These are phyloP conservation scores for Morpho achilles DNA, from an alignment of 2,888 invertebrate genomes.

Conservation along the genomic window DNA sequence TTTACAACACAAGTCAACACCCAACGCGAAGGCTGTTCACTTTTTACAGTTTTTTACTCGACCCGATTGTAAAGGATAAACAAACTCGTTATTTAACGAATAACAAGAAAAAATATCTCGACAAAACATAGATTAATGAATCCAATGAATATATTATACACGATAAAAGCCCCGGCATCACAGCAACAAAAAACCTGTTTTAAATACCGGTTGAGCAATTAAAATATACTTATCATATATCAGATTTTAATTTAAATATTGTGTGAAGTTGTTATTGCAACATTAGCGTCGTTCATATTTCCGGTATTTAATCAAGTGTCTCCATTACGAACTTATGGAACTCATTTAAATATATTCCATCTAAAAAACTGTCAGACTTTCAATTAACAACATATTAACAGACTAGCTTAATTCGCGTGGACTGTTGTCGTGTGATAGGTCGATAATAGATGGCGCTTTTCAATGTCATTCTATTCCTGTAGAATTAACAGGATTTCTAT, in stretches of 20 bases:
- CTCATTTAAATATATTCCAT: no score
- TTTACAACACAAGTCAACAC: slow-evolving; percentile 26
- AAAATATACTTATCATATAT: slow-evolving; percentile 6
- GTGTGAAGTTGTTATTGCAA: no score
- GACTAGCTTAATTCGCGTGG: no score
- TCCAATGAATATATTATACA: slow-evolving; percentile 20
- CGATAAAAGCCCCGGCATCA: slow-evolving; percentile 5
- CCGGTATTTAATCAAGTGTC: background rate
- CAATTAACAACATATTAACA: no score
- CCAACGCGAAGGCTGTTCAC: slow-evolving; percentile 29
- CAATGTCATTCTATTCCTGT: no score
- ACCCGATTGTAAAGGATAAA: slow-evolving; percentile 23
- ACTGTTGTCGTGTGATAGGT: no score
- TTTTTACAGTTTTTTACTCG: slow-evolving; percentile 26
- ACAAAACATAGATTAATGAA: slow-evolving; percentile 23
- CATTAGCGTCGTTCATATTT: background rate
- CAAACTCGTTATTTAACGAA: slow-evolving; percentile 23
- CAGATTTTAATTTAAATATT: no score
- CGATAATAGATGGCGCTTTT: no score
- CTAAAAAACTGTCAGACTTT: no score
- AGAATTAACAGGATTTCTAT: no score
- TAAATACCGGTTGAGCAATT: slow-evolving; percentile 17
- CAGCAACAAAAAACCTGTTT: slow-evolving; percentile 21
- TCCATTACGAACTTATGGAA: no score
- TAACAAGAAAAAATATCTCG: slow-evolving; percentile 19